Base-by-base conservation (phyloP, 2,888 invertebrate species). In the Cyclophora punctaria region DNA sequence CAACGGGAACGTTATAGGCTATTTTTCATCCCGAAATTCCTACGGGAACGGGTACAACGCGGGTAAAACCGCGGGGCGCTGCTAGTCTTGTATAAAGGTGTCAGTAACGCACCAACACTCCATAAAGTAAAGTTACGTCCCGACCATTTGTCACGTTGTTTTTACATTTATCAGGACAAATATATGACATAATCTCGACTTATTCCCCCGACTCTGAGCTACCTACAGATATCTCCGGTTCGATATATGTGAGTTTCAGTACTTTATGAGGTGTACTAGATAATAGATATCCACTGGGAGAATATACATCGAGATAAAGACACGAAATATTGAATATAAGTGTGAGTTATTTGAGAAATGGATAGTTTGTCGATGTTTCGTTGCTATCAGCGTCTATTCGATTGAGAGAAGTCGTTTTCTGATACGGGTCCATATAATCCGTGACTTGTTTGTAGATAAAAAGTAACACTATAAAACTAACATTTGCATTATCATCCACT, bases 161-260 rank as follows among this genome's bases (percentile, higher is more conserved):
- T 69, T 59, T 59, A 63, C 60, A 65, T 69, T 68, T 67, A 60
- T 66, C 66, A 63, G 59, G 58, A 56, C 57, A 55, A 6, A 64
- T 56, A 51, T 66, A 64, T 60, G 66, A 64, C 62, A 67, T 63
- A 67, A 67, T 64, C 58, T 57, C 55, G 53, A 58, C 60, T 57
- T 67, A 66, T 67, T 67, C 64, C 64, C 66, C 41, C 44, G 64
- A 53, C 57, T 63, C 59, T 42, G 58, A 66, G 56, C 60, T 53
- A 63, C 52, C 58, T 62, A 64, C 20, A 20, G 20, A 20, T 20
- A 20, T 20, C 20, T 66, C 65, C 59, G 60, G 59, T 57, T 62
- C 59, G 50, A 60, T 58, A 66, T 66, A 61, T 53, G 56, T 51
- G 44, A 62, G 52, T 61, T 62, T 54, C 55, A 52, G 53, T 58